A percentile compares a stretch with the other conserved stretches of the same genome.
These are phyloP conservation scores for Aphodius granarius DNA, from an alignment of 2,888 invertebrate genomes.

Conservation along the genomic window DNA sequence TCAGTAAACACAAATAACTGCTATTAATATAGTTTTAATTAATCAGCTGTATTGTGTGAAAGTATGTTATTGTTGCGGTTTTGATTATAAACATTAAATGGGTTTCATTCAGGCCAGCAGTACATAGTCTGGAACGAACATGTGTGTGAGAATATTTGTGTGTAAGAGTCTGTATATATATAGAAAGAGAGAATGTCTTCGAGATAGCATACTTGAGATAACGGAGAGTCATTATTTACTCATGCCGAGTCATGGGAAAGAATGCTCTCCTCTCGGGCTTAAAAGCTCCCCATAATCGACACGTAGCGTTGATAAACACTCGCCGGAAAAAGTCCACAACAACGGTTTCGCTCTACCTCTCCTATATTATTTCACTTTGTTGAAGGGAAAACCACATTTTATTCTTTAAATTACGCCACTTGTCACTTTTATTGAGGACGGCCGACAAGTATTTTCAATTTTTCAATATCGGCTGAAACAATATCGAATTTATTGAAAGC, in stretches of 20 bases:
- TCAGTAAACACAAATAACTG: neutral
- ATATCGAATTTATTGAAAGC: no score
- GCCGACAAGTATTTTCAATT: neutral
- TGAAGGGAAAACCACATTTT: neutral
- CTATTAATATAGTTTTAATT: neutral
- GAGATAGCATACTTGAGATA: slow-evolving; percentile 14
- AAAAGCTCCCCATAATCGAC: neutral
- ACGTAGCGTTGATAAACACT: neutral
- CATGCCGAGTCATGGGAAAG: slow-evolving; percentile 5
- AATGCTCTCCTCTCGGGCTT: neutral
- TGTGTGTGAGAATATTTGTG: neutral
- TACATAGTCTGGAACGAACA: neutral
- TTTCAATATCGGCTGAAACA: neutral
- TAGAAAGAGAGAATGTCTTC: slow-evolving; percentile 5
- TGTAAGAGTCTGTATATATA: neutral
- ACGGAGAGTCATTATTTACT: slow-evolving; percentile 7
- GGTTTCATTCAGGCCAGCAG: neutral
- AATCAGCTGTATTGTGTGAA: neutral
- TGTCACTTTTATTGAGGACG: neutral
- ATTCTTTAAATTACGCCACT: neutral
- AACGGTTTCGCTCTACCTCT: neutral
- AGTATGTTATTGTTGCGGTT: neutral
- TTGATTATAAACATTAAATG: neutral
- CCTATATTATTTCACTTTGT: neutral
- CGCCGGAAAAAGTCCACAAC: neutral